These are phyloP conservation scores for Ceratina japonica DNA, from an alignment of 1,140 invertebrate species.

Conservation along the genomic window DNA sequence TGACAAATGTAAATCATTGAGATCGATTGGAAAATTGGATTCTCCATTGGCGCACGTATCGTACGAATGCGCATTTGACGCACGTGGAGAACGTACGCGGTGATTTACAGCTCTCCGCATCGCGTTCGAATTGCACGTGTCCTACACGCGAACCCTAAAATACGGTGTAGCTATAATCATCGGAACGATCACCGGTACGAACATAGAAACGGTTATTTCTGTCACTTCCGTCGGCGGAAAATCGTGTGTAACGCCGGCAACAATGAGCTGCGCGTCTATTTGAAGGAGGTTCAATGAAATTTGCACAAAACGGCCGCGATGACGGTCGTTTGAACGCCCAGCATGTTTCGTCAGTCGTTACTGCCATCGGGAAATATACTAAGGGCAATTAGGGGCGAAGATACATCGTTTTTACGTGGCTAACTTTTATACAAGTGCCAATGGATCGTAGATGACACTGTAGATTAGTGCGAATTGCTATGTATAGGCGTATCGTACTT, in stretches of 20 bases:
- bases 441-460: too few species aligned
- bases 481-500: too few species aligned
- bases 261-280: neutral
- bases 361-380: too few species aligned
- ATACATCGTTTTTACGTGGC: too few species aligned
- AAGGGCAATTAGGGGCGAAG: too few species aligned
- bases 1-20: too few species aligned
- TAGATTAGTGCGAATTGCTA: too few species aligned
- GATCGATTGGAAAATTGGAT: too few species aligned
- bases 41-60: too few species aligned
- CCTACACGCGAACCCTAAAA: neutral
- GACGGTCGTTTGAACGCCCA: neutral
- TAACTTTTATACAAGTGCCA: too few species aligned
- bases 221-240: neutral
- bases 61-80: neutral
- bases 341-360: neutral
- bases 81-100: too few species aligned
- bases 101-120: neutral
- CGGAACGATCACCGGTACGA: neutral
- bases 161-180: neutral
- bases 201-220: neutral
- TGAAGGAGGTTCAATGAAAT: neutral
- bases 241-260: neutral
- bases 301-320: neutral
- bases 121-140: neutral